phyloP scores from a whole-genome alignment of 2,888 invertebrate species.

The Hypomecis atomaria region DNA sequence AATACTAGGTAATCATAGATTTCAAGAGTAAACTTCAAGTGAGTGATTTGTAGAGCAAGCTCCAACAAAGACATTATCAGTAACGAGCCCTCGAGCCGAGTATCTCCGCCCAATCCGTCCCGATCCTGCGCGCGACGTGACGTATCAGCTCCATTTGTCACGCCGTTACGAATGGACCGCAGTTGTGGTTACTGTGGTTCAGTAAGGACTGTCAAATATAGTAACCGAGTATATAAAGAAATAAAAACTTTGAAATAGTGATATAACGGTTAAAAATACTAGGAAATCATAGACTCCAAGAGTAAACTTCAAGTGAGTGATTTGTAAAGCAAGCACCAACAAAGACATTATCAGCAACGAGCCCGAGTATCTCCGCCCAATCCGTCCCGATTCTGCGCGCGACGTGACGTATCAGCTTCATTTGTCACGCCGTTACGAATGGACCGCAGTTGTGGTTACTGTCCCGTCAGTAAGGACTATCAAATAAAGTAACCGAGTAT shows the following conservation, averaged over 20 bases:
- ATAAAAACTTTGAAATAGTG: too few relatives aligned
- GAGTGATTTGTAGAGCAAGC: not conserved
- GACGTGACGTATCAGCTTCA: conserved; percentile 31
- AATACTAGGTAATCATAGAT: too few relatives aligned
- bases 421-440: conserved; percentile 28
- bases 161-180: conserved; percentile 20
- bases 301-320: not conserved
- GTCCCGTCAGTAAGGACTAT: conserved; percentile 13
- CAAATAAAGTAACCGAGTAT: too few relatives aligned
- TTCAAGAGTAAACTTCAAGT: too few relatives aligned
- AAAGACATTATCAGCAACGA: conserved; percentile 14
- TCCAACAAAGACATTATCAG: conserved; percentile 13
- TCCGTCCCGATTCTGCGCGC: conserved; percentile 12
- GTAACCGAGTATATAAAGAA: too few relatives aligned
- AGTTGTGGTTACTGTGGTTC: not conserved
- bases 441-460: conserved; percentile 6
- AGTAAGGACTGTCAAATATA: conserved; percentile 4
- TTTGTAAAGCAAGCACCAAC: not conserved
- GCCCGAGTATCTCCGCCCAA: conserved; percentile 10
- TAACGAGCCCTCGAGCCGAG: conserved; percentile 12
- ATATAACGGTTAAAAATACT: too few relatives aligned
- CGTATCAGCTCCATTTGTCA: conserved; percentile 30
- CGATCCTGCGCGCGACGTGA: conserved; percentile 27
- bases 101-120: conserved; percentile 9
- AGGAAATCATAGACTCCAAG: too few relatives aligned